Evolutionary conservation across 2,888 invertebrate genomes (phyloP), one percentile per base, ranked within the genome.

Genomic region (Dorcus hopei): DNA sequence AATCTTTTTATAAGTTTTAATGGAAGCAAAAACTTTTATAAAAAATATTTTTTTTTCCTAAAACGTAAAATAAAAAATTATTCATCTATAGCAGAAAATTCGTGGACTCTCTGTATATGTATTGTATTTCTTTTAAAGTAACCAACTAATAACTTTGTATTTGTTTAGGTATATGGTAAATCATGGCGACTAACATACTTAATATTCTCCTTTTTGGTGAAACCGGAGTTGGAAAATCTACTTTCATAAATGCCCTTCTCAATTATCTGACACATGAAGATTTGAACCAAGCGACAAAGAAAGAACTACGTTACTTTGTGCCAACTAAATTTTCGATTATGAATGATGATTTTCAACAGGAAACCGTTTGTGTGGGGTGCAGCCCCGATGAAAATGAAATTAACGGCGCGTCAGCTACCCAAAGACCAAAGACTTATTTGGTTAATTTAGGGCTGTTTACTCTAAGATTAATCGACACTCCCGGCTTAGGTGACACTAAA

Each of bases 401-500:
- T 41, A 23, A 52, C 9, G 67, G 65, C 4, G 64, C 52, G 26
- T 67, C 67, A 0, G 56, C 65, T 14, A 67, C 67, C 9, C 64
- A 63, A 57, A 51, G 54, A 38, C 49, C 77, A 90, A 93, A 9
- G 87, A 87, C 54, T 90, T 93, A 74, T 91, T 91, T 65, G 58
- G 59, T 60, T 16, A 57, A 59, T 0, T 49, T 55, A 48, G 52
- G 48, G 4, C n/a, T 42, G 43, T 57, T 16, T 49, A 65, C 38
- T 49, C 58, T 38, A 67, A 65, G 55, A 51, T 57, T 76, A 26
- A 76, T 77, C 16, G 77, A 77, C 57, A 74, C 76, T 1, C 77
- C 77, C 6, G 76, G 76, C 5, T 70, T 75, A 16, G 68, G 65
- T 9, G 69, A 69, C 53, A 58, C 66, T 2, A 57, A 65, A 14